A percentile compares a stretch with the other conserved stretches of the same genome.
phyloP scores from a whole-genome alignment of 2,888 invertebrate genomes.

The Cotesia congregata region DNA sequence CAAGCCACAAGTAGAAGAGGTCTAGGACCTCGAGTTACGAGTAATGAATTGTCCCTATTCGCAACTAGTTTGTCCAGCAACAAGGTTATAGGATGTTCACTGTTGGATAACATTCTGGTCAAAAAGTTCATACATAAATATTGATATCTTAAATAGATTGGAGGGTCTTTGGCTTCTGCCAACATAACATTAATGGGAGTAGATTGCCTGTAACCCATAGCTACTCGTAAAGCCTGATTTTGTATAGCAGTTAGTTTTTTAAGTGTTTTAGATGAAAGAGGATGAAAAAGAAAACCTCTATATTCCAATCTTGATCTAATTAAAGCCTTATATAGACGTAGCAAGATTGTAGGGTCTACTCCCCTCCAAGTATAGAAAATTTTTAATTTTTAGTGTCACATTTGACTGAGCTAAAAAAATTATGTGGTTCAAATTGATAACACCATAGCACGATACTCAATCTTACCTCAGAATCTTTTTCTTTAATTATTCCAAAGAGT shows the following conservation, averaged over 20 bases:
- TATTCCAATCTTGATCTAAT: constrained; percentile 29
- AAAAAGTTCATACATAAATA: background rate
- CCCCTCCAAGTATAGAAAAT: constrained; percentile 34
- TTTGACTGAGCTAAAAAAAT: no score
- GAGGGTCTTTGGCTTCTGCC: constrained; percentile 33
- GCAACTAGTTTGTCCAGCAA: background rate
- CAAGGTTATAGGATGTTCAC: background rate
- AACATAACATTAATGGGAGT: constrained; percentile 36
- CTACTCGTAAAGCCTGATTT: constrained; percentile 19
- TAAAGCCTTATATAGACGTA: constrained; percentile 8
- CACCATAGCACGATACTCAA: no score
- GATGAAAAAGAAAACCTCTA: constrained; percentile 9
- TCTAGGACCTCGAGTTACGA: no score
- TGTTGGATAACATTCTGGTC: background rate
- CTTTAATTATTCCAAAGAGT: no score
- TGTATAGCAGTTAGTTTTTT: constrained; percentile 23
- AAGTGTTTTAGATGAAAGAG: background rate
- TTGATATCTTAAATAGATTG: background rate
- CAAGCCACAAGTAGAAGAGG: background rate
- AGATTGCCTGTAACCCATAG: constrained; percentile 30
- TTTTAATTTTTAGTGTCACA: no score
- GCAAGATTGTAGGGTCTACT: constrained; percentile 12
- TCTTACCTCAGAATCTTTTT: no score
- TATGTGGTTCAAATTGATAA: no score
- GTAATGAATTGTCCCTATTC: background rate